Base-by-base conservation (phyloP, 2,113 vertebrate genomes). In the Clinocottus analis region DNA sequence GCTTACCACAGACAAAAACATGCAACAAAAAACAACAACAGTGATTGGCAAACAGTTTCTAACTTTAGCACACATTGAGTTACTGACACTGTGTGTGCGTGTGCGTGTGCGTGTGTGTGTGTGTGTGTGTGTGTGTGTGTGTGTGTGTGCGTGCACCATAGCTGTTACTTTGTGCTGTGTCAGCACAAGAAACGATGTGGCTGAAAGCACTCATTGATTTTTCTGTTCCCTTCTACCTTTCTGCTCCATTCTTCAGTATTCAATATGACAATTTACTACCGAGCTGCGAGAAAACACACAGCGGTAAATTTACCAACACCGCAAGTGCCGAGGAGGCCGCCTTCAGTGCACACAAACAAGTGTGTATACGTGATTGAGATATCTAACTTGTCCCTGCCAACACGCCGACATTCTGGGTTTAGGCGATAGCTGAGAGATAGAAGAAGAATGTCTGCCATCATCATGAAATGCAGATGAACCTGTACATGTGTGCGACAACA, bases 161-260 rank as follows among this genome's bases (percentile, higher is more conserved):
- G 19, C 55, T 19, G 17, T 72, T 0, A 11, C 74, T 73, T 75
- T 81, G 59, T 84, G 75, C 83, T 83, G 65, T 72, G 72, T 71
- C 87, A 92, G 80, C 49, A 79, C 19, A 59, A 49, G 37, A 61
- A 27, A 2, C 76, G 56, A 79, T 41, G 47, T 85, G 89, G 79
- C 81, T 87, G 80, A 92, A 91, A 93, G 88, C 9, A 63, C 69
- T 69, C 81, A 81, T 91, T 85, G 87, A 80, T 89, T 92, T n/a
- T 93, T 90, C 79, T 83, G 55, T 77, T 88, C 35, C 67, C 21
- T 47, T 84, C 69, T 79, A 64, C 86, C 80, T 76, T 64, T 81
- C 69, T 69, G 35, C 55, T 83, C 84, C 83, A 86, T 56, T 84
- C 60, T 66, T 87, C 17, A 29, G 29, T 88, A 71, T 68, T 88